Evolutionary conservation across 37 sponge, comb jelly and placozoan species (phyloP), one percentile per base, ranked within the genome.

Genomic region (Cladorhizidae sp.): DNA sequence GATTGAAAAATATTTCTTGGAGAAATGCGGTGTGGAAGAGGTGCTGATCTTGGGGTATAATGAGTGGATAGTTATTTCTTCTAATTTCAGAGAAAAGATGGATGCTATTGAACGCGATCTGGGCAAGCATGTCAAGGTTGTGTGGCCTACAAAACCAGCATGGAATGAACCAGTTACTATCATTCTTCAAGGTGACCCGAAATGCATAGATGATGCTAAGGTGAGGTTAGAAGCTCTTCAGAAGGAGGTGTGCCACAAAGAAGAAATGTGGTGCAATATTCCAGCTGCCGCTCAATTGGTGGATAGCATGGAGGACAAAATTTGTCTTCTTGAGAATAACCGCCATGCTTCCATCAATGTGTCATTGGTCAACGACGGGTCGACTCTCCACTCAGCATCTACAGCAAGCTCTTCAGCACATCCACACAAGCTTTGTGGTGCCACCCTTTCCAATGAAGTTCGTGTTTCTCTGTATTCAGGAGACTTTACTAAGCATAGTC

Each of bases 401-500:
- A 36, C 69, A 29, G 42, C 40, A 39, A 20, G 14, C 20, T n/a
- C 55, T 43, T 42, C 49, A 25, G 57, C n/a, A 67, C 41, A 12
- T 58, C 82, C 82, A 15, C 73, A 25, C 23, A 40, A 71, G 41
- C 33, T 71, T 1, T 61, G 73, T 23, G 29, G 55, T 64, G 83
- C 75, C 50, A 73, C 74, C 12, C 18, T 67, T 31, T 51, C 65
- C 20, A 38, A 42, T 73, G 83, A 61, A 25, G 20, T 56, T 26
- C 28, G 67, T 45, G 65, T 82, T 20, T 41, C 43, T 1, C 38
- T 82, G n/a, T 72, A 61, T 52, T 43, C 65, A 21, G 83, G 83
- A 3, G 83, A 82, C 51, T 73, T 82, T 25, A 64, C 83, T 33
- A 50, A 62, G 38, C 56, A 55, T n/a, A 28, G 8, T 69, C 57